A percentile compares a stretch with the other conserved stretches of the same genome.
phyloP scores from a whole-genome alignment of 2,113 vertebrate species.

The Scytalopus superciliaris region DNA sequence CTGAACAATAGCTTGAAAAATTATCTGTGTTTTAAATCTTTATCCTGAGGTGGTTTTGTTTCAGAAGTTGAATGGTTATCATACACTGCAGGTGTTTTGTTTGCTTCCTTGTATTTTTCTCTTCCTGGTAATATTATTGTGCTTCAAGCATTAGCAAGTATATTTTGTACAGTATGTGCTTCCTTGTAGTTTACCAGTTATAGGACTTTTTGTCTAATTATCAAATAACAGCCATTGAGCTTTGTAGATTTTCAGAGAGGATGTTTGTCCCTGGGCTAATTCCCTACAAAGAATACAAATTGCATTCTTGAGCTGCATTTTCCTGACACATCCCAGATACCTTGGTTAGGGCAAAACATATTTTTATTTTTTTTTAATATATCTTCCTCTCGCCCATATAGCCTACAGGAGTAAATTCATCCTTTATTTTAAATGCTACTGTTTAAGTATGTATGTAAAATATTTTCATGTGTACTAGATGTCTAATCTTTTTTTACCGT shows the following conservation, averaged over 20 bases:
- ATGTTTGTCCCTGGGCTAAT: background rate
- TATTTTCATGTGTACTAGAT: background rate
- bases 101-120: background rate
- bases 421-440: background rate
- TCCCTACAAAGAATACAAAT: background rate
- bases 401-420: background rate
- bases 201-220: background rate
- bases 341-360: background rate
- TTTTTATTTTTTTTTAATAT: background rate
- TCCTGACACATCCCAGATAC: background rate
- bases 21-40: background rate
- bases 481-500: background rate
- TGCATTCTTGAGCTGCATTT: background rate
- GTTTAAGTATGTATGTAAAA: background rate
- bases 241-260: background rate
- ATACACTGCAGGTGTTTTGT: background rate
- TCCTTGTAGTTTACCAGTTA: background rate
- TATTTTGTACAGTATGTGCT: background rate
- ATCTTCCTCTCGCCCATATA: background rate
- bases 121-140: background rate
- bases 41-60: background rate
- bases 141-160: background rate
- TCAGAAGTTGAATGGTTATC: background rate
- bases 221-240: background rate
- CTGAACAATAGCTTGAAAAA: background rate